Percentiles rank a stretch among this genome's conserved stretches.
Conservation (phyloP, 2,113 vertebrate species). For the Melanerpes formicivorus region DNA sequence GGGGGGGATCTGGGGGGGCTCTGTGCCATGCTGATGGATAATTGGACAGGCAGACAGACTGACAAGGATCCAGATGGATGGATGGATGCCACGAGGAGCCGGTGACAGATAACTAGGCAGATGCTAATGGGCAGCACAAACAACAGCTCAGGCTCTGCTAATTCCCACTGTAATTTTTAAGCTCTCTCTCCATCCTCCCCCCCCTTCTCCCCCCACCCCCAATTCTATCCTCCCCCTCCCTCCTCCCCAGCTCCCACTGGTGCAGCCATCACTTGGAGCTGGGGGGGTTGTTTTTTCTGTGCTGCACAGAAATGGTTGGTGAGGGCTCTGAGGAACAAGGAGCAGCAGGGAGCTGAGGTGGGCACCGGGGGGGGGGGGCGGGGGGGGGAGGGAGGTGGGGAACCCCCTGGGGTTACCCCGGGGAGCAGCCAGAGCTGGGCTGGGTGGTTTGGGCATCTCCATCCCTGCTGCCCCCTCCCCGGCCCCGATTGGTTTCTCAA, state of each 20-base stretch:
- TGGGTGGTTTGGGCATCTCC: fast-evolving
- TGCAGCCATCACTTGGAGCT: not conserved
- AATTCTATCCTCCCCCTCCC: not conserved
- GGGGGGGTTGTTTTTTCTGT: too few species aligned
- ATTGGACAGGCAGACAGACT: slow-evolving; percentile 28
- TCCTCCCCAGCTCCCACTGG: not conserved
- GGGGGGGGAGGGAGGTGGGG: not conserved
- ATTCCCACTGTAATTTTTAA: slow-evolving; percentile 43
- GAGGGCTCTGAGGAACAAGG: not conserved
- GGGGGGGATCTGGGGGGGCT: not conserved
- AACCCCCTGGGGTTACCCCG: not conserved
- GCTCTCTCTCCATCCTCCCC: not conserved
- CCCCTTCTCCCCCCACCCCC: not conserved
- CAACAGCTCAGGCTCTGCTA: slow-evolving; percentile 24
- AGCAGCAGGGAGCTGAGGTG: not conserved
- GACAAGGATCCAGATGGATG: slow-evolving; percentile 24
- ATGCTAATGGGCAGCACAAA: slow-evolving; percentile 50
- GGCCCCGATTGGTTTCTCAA: not conserved
- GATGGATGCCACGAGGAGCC: not conserved
- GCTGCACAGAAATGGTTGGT: not conserved
- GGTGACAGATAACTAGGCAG: slow-evolving; percentile 29
- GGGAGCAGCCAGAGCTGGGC: not conserved
- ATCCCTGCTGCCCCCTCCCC: not conserved
- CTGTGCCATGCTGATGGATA: slow-evolving; percentile 6
- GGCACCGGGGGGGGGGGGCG: fast-evolving